Base-by-base conservation (phyloP, 2,888 invertebrate species). In the Sesia bembeciformis region DNA sequence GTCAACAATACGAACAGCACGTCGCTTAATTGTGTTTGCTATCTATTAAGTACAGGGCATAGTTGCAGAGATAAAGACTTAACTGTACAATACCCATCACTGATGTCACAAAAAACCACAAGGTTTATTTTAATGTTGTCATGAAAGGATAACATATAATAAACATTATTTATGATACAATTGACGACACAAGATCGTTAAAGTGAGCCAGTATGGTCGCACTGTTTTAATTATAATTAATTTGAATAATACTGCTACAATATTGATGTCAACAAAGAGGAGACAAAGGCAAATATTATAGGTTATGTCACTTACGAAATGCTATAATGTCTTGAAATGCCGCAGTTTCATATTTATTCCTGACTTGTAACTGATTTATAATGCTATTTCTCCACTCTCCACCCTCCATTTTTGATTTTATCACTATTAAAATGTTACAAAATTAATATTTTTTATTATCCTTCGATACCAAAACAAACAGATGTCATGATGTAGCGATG, bases 291-390 rank as follows among this genome's bases (percentile, higher is more conserved):
- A 59, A 54, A 57, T 52, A 59, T 62, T 55, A 63, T 65, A 80
- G 81, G 83, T 84, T 84, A 83, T 67, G 73, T 74, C 74, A 91
- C 95, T 93, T 92, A 96, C 96, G 96, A 82, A 95, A 93, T 63
- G 91, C 83, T 67, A 97, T 94, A 60, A 97, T 91, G 72, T 96
- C 96, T 66, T 93, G 93, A 80, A 95, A 96, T 68, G 93, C 92
- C 58, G 91, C 83, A 39, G 93, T 93, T 88, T 96, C 94, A 59
- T 90, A 91, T 80, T 91, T 93, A 81, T 96, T 95, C 71, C 96
- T 91, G 58, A 92, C 91, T 58, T 93, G 93, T 58, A 97, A 78
- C 72, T 94, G 93, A 67, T 84, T 87, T 66, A 95, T 86, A 71
- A 96, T 92, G 70, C 88, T 90, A 67, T 91, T 92, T 74, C 94